These are phyloP conservation scores for Botia almorhae DNA, from an alignment of 2,797 vertebrate genomes.

Conservation along the genomic window DNA sequence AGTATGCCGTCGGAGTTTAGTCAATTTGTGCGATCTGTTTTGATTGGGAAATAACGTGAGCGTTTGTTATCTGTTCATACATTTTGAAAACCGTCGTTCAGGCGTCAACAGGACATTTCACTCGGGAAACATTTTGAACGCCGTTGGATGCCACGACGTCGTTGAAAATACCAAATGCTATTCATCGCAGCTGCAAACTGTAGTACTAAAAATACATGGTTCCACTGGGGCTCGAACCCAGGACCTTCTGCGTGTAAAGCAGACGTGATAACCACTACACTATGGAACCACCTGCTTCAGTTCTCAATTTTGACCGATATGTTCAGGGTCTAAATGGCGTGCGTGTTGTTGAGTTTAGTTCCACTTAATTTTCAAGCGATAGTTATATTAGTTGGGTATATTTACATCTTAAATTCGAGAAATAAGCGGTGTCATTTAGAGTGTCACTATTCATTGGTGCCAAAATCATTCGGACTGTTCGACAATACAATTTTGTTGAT, in stretches of 20 bases:
- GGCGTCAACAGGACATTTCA: not conserved
- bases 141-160: not conserved
- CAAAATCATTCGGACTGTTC: not conserved
- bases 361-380: too few relatives aligned
- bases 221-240: constrained; percentile 67
- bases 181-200: not conserved
- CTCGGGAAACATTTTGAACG: not conserved
- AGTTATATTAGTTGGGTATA: too few relatives aligned
- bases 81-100: too few relatives aligned
- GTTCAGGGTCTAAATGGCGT: too few relatives aligned
- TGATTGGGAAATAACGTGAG: not conserved
- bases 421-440: too few relatives aligned
- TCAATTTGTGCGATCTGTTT: not conserved
- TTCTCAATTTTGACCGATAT: too few relatives aligned
- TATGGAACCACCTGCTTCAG: constrained; percentile 74
- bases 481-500: not conserved
- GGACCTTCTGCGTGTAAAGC: constrained; percentile 73
- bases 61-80: not conserved
- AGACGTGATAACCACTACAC: constrained; percentile 88
- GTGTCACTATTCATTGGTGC: not conserved
- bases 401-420: too few relatives aligned
- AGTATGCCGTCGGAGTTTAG: not conserved
- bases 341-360: too few relatives aligned
- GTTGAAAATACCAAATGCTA: not conserved
- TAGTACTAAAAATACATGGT: constrained; percentile 36